Conservation (phyloP, 2,113 vertebrate species). For the Neolamprologus toae region DNA sequence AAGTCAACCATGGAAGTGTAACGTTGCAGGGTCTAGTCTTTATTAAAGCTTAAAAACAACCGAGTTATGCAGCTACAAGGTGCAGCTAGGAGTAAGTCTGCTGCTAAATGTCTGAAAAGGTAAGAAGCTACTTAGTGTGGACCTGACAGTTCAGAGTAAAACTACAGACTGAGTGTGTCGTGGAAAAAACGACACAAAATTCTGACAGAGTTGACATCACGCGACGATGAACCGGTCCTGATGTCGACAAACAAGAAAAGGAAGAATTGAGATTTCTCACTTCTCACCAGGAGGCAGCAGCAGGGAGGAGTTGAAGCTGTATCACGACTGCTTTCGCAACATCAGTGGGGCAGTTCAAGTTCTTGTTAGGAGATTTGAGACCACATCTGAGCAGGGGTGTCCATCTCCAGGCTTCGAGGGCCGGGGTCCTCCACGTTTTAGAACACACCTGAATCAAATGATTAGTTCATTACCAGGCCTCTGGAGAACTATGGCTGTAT, state of each 20-base stretch:
- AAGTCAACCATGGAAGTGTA: not conserved
- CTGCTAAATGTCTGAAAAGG: not conserved
- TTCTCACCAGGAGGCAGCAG: not conserved
- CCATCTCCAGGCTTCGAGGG: not conserved
- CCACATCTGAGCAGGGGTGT: not conserved
- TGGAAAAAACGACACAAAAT: fast-evolving
- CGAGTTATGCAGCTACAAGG: not conserved
- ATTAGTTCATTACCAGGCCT: not conserved
- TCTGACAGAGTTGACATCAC: not conserved
- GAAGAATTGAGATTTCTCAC: not conserved
- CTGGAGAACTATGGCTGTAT: fast-evolving
- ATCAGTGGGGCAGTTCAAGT: not conserved
- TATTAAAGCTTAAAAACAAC: not conserved
- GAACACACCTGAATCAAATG: not conserved
- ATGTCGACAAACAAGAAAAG: not conserved
- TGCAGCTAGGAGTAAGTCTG: not conserved
- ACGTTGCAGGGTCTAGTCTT: not conserved
- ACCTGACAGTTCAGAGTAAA: not conserved
- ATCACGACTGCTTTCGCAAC: not conserved
- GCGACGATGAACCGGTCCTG: fast-evolving
- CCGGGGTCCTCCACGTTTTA: not conserved
- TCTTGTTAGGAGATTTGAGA: not conserved
- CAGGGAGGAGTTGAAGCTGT: not conserved
- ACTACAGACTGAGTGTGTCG: not conserved
- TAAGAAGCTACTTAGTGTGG: not conserved